Conservation (phyloP, 2,113 vertebrate species). For the Eira barbara region DNA sequence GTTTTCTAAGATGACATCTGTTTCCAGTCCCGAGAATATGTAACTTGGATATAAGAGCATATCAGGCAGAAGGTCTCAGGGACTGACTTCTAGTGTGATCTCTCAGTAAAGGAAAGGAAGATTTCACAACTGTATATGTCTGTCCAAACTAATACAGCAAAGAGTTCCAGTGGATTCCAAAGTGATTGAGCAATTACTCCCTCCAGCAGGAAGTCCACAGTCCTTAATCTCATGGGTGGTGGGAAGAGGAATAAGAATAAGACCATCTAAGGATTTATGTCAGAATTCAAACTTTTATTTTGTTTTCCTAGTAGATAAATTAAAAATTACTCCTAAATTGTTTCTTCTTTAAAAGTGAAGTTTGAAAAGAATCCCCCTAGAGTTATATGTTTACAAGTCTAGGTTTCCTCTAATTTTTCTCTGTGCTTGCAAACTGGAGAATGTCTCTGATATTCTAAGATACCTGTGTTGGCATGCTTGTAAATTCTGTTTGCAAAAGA, state of each 20-base stretch:
- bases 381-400: neutral
- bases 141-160: neutral
- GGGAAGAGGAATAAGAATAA: neutral
- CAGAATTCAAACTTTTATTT: neutral
- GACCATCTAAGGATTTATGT: neutral
- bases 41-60: neutral
- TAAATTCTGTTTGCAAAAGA: neutral
- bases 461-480: neutral
- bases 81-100: neutral
- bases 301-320: neutral
- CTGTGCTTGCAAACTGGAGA: neutral
- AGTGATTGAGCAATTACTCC: slow-evolving; percentile 56
- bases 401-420: neutral
- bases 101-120: neutral
- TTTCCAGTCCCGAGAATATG: neutral
- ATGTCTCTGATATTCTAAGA: neutral
- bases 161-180: neutral
- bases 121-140: neutral
- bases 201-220: slow-evolving; percentile 18
- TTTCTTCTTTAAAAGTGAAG: neutral
- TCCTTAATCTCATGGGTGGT: slow-evolving; percentile 29
- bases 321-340: neutral
- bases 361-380: neutral
- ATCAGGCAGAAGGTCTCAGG: neutral
- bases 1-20: neutral